Evolutionary conservation across 2,797 vertebrate species (phyloP).

Genomic region (Mormyrus hasselquistii): DNA sequence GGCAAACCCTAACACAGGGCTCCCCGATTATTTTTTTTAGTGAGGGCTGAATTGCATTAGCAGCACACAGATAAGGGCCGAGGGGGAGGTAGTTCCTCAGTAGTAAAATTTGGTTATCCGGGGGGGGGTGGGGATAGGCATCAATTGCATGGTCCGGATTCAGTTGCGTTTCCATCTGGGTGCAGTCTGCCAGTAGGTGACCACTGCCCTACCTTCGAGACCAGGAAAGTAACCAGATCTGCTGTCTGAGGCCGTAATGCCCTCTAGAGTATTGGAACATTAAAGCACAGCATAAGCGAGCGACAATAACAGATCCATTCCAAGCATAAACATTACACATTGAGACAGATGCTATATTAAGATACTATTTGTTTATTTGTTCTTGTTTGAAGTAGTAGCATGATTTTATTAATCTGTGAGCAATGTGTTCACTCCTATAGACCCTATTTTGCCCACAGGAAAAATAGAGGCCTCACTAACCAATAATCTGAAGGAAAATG

Average conservation of each 20-base stretch:
- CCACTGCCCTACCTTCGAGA: background rate
- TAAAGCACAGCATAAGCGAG: background rate
- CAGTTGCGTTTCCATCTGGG: background rate
- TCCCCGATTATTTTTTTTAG: background rate
- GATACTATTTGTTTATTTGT: background rate
- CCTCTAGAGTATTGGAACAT: background rate
- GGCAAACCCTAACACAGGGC: background rate
- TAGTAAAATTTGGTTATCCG: background rate
- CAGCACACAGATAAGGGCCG: background rate
- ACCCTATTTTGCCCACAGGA: background rate
- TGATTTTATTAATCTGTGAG: constrained; percentile 4
- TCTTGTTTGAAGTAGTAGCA: background rate
- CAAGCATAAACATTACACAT: background rate
- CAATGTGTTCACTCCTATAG: background rate
- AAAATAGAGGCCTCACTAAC: background rate
- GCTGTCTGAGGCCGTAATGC: background rate
- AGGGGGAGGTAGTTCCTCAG: background rate
- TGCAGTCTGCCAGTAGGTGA: background rate
- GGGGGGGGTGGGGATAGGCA: background rate
- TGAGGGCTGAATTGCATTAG: background rate
- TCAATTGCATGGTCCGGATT: background rate
- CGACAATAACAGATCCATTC: background rate
- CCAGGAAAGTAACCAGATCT: background rate
- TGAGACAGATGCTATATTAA: background rate
- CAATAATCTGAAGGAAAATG: background rate